Conservation (phyloP, 1,140 invertebrate genomes). For the Thereuonema tuberculata region DNA sequence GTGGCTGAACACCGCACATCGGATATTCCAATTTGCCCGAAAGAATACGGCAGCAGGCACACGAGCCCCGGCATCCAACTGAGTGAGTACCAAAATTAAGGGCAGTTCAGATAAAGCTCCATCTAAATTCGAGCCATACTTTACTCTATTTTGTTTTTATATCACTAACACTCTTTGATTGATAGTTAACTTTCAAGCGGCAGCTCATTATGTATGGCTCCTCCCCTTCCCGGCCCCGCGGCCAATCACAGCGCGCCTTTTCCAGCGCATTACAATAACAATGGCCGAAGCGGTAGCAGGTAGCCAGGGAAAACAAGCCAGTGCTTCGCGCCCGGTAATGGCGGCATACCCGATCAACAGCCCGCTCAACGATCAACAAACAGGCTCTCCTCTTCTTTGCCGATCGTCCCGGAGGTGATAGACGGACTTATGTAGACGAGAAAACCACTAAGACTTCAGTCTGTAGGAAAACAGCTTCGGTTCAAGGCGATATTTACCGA, state of each 20-base stretch:
- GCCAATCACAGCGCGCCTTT: not conserved
- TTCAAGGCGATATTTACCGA: too few species aligned
- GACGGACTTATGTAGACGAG: too few species aligned
- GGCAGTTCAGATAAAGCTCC: constrained; percentile 1
- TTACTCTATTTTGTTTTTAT: constrained; percentile 6
- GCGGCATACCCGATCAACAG: too few species aligned
- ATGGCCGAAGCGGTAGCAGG: not conserved
- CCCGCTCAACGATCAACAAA: too few species aligned
- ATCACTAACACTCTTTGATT: not conserved
- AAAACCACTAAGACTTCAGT: too few species aligned
- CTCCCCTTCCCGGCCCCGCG: not conserved
- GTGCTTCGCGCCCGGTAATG: too few species aligned
- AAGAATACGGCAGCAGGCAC: too few species aligned
- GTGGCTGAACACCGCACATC: not conserved
- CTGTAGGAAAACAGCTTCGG: too few species aligned
- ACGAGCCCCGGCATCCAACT: too few species aligned
- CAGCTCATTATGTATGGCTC: not conserved
- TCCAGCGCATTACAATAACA: not conserved
- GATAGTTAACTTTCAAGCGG: not conserved
- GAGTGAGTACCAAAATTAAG: not conserved
- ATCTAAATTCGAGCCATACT: constrained; percentile 3
- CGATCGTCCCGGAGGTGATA: too few species aligned
- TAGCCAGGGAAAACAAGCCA: too few species aligned
- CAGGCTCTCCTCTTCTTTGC: too few species aligned
- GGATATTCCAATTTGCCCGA: not conserved